Evolutionary conservation across 2,888 invertebrate species (phyloP), one percentile per base, ranked within the genome.

Genomic region (Pristionchus fissidentatus): DNA sequence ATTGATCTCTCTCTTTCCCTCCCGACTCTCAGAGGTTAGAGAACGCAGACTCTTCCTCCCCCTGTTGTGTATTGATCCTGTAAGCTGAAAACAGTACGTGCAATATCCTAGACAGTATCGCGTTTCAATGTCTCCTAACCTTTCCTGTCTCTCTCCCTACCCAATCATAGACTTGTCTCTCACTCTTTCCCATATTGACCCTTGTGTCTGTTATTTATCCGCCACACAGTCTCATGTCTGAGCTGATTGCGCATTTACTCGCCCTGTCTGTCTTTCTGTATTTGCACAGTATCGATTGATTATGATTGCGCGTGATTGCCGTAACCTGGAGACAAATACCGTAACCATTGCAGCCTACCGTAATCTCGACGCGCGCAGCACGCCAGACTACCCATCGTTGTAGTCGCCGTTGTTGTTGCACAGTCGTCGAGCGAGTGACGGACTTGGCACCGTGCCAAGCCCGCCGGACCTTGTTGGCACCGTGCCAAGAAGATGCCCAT

Each of bases 341-440:
- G 70, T 70, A 70, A 8, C 70, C 5, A 41, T 70, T 70, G 2
- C 70, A 70, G 70, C 70, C 60, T 43, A 70, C 70, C 8, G 10
- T 10, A n/a, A 70, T 70, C 70, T n/a, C n/a, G n/a, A n/a, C n/a
- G n/a, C n/a, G n/a, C 70, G 70, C 41, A 22, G 41, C 70, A 29
- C 26, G 13, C 75, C 49, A 77, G 75, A 77, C 75, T 77, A 77
- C 75, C 75, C n/a, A 22, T 29, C 75, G 75, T 77, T 26, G 75
- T 77, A 77, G 75, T 77, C 75, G 49, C n/a, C 75, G 35, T 3
- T 19, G 49, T 15, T 49, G n/a, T n/a, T 1, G 60, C 38, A 38
- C 66, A 41, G 70, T 70, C 26, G 70, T 70, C 26, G 70, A 70
- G 38, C 38, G 70, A 70, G 41, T 41, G 55, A 38, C 35, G 32